Base-by-base conservation (phyloP, 2,797 vertebrate genomes). In the Craterocephalus amniculus region DNA sequence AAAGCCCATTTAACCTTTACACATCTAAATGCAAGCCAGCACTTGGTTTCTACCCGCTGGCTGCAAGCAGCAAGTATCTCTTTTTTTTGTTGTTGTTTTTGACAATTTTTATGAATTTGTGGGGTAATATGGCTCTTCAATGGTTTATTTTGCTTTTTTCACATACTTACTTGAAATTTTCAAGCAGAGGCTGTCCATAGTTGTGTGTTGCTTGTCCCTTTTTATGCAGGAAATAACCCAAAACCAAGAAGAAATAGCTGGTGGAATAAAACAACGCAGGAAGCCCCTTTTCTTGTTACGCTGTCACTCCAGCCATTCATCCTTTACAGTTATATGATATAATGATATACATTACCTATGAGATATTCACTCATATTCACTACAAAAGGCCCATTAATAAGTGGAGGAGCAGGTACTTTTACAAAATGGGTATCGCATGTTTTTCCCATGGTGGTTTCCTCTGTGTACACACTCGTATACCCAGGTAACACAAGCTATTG, bases 1-100 rank as follows among this genome's bases (percentile, higher is more conserved):
- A 89, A 87, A 90, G 79, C 75, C 79, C 67, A 74, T 90, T 91
- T 92, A 90, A 91, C 90, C 89, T 90, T 88, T 88, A 83, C 61
- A 72, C 82, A 57, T 68, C 59, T 65, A 78, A 69, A 74, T 58
- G 63, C 56, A 74, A 77, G 70, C 65, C 69, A 66, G 74, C 36
- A 8, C 58, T 69, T 38, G 0, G 22, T 54, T 60, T 63, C 70
- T 64, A 51, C 80, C 80, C 70, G 70, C 73, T 34, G 54, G 67
- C 80, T 69, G 56, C 63, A 67, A 70, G 59, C 67, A 65, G 26
- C 65, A 52, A 49, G 48, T 66, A 22, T 64, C 51, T 48, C 20
- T 7, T 60, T 63, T 59, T 57, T 7, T 60, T 63, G 56, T 57
- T 55, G n/a, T 72, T n/a, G 20, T 45, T 45, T 14, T 51, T 27